These are phyloP conservation scores for Bellardia pandia DNA, from an alignment of 2,888 invertebrate species.

Conservation along the genomic window DNA sequence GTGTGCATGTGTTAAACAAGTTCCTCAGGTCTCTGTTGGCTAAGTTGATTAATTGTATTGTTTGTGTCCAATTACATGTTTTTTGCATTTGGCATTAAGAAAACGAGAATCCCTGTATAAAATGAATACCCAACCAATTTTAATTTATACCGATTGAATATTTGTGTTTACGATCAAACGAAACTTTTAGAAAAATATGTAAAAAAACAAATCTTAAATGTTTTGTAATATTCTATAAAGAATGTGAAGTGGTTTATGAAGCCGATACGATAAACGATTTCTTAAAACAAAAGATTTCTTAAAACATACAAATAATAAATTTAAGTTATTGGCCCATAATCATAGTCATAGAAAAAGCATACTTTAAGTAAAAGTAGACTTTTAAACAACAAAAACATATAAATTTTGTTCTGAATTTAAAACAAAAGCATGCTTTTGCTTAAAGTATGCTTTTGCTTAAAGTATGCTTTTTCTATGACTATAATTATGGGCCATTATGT, in stretches of 20 bases:
- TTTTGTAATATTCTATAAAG: constrained; percentile 31
- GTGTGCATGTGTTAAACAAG: constrained; percentile 50
- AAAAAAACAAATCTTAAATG: constrained; percentile 9
- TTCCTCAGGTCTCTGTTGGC: constrained; percentile 69
- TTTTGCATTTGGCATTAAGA: constrained; percentile 4
- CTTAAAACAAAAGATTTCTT: constrained; percentile 20
- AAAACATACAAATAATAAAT: constrained; percentile 16
- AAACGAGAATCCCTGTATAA: background rate
- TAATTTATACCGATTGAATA: constrained; percentile 14
- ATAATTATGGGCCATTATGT: too few relatives aligned
- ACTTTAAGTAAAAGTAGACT: too few relatives aligned
- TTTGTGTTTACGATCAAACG: constrained; percentile 17
- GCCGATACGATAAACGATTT: constrained; percentile 34
- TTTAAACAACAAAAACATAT: too few relatives aligned
- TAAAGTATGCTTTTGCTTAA: too few relatives aligned
- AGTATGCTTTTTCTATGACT: too few relatives aligned
- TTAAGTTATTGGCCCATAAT: too few relatives aligned
- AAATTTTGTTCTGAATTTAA: too few relatives aligned
- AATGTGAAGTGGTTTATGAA: constrained; percentile 9
- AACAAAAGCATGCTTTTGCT: too few relatives aligned
- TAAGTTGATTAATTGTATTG: constrained; percentile 56
- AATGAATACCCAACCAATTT: background rate
- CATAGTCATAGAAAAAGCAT: too few relatives aligned
- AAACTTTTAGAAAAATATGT: constrained; percentile 3
- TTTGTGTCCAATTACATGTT: constrained; percentile 20